A percentile compares a stretch with the other conserved stretches of the same genome.
phyloP scores from a whole-genome alignment of 2,888 invertebrate species.

The Limnephilus lunatus region DNA sequence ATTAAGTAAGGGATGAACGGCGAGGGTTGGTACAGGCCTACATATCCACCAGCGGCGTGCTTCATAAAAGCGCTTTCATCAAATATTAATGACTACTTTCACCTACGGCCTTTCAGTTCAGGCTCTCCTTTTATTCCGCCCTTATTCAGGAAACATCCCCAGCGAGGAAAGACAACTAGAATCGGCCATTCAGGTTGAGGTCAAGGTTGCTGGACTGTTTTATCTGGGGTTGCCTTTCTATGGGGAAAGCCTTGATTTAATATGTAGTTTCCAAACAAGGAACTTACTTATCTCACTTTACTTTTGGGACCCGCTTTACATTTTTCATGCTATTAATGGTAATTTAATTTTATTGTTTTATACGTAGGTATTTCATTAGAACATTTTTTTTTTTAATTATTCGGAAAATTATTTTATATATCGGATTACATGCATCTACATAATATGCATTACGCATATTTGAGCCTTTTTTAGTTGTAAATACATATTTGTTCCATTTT shows the following conservation, averaged over 20 bases:
- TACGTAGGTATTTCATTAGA: no score
- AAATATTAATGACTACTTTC: slow-evolving; percentile 34
- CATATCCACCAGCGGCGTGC: neutral
- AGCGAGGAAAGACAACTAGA: neutral
- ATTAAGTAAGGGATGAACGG: slow-evolving; percentile 12
- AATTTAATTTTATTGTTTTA: no score
- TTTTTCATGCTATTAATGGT: no score
- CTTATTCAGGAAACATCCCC: slow-evolving; percentile 26
- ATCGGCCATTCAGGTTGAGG: neutral
- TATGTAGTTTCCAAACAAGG: neutral
- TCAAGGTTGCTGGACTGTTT: neutral
- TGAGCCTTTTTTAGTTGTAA: no score
- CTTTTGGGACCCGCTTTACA: no score
- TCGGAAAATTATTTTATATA: no score
- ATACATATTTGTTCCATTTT: no score
- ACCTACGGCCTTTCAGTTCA: slow-evolving; percentile 16
- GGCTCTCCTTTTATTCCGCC: slow-evolving; percentile 26
- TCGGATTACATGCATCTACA: no score
- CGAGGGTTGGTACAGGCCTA: neutral
- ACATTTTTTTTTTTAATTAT: no score
- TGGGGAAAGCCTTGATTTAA: neutral
- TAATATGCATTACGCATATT: no score
- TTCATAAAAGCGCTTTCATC: slow-evolving; percentile 36
- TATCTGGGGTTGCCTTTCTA: neutral
- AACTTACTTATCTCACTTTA: neutral